Percentiles rank a stretch among this genome's conserved stretches.
These are phyloP conservation scores for Lepidonotus clava DNA, from an alignment of 2,888 invertebrate species.

Conservation along the genomic window DNA sequence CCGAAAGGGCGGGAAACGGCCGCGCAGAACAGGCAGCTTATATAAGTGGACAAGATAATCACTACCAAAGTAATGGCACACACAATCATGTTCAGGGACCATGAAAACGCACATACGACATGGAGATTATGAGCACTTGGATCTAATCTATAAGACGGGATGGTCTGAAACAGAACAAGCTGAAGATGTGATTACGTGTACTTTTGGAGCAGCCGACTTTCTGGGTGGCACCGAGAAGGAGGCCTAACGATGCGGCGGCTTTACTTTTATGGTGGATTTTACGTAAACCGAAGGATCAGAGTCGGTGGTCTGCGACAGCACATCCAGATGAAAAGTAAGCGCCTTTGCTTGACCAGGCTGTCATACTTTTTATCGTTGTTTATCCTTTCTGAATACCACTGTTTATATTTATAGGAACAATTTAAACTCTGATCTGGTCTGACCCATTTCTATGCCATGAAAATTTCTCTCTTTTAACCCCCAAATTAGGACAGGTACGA, in stretches of 20 bases:
- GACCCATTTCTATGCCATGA: too few relatives aligned
- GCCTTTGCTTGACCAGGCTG: too few relatives aligned
- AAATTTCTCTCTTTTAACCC: too few relatives aligned
- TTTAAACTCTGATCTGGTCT: too few relatives aligned
- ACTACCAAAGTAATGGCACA: neutral
- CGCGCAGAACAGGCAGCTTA: neutral
- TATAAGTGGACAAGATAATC: neutral
- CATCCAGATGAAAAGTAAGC: neutral
- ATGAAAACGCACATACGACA: neutral
- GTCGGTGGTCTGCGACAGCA: neutral
- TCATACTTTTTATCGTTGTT: too few relatives aligned
- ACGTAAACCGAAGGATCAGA: neutral
- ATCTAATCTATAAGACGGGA: neutral
- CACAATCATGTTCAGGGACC: neutral
- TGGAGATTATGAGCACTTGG: neutral
- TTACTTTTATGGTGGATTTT: neutral
- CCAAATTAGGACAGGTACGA: too few relatives aligned
- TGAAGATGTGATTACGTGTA: slow-evolving; percentile 2
- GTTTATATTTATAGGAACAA: too few relatives aligned
- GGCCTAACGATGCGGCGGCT: neutral
- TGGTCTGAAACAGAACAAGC: neutral
- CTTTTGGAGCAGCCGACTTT: neutral
- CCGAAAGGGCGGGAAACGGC: slow-evolving; percentile 17
- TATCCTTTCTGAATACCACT: too few relatives aligned
- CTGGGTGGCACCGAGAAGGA: neutral